A percentile compares a stretch with the other conserved stretches of the same genome.
Conservation (phyloP, 2,888 invertebrate species). For the Lordiphosa andalusiaca region DNA sequence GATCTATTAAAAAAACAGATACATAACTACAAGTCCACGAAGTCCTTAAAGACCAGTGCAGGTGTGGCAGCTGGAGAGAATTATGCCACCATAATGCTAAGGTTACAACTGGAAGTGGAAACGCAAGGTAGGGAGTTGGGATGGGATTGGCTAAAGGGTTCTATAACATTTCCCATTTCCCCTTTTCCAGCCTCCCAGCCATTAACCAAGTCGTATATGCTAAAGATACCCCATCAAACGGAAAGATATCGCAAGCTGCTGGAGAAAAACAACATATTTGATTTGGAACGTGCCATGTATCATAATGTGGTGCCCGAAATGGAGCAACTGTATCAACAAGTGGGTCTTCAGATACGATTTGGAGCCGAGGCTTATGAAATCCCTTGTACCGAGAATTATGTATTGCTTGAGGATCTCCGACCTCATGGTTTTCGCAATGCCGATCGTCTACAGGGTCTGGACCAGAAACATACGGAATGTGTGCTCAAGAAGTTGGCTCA, state of each 20-base stretch:
- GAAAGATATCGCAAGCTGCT: constrained; percentile 37
- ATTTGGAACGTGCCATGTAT: constrained; percentile 66
- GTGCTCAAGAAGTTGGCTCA: constrained; percentile 71
- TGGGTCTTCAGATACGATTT: constrained; percentile 46
- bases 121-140: constrained; percentile 45
- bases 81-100: constrained; percentile 71
- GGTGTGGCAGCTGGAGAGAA: constrained; percentile 72
- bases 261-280: constrained; percentile 50
- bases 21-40: constrained; percentile 32
- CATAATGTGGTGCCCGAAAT: constrained; percentile 57
- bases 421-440: constrained; percentile 60
- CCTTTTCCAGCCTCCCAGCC: constrained; percentile 19
- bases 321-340: constrained; percentile 59
- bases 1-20: constrained; percentile 28
- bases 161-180: background rate
- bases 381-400: constrained; percentile 16
- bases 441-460: constrained; percentile 68
- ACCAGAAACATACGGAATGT: constrained; percentile 58
- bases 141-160: too few relatives aligned
- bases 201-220: constrained; percentile 34
- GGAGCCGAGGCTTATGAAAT: constrained; percentile 45
- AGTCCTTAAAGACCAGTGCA: constrained; percentile 36
- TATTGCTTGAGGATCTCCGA: constrained; percentile 70
- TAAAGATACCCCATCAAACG: constrained; percentile 47
- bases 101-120: constrained; percentile 61